phyloP scores from a whole-genome alignment of 2,113 vertebrate species.

The Sisor rabdophorus region DNA sequence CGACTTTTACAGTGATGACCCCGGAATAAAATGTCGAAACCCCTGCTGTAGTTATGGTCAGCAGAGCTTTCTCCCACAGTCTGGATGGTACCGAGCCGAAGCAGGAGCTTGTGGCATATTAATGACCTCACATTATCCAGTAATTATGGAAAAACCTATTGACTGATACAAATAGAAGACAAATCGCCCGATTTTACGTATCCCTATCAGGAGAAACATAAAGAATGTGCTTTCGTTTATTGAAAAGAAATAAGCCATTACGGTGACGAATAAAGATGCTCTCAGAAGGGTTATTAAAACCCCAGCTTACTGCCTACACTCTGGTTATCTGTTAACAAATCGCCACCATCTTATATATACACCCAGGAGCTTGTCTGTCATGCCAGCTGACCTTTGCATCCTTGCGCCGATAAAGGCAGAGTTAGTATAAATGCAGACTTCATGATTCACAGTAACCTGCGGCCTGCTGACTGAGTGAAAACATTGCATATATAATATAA shows the following conservation, averaged over 20 bases:
- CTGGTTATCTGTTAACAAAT: conserved; percentile 26
- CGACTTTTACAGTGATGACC: neutral
- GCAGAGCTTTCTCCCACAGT: neutral
- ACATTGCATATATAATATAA: neutral
- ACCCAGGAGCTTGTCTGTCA: conserved; percentile 30
- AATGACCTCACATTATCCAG: conserved; percentile 27
- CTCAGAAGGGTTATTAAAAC: conserved; percentile 33
- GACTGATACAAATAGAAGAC: conserved; percentile 23
- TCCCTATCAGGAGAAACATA: conserved; percentile 26
- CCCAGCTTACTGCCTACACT: neutral
- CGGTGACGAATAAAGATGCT: conserved; percentile 20
- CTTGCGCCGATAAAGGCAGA: conserved; percentile 39
- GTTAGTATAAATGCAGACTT: conserved; percentile 38
- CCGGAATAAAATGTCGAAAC: neutral
- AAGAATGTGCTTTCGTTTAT: conserved; percentile 17
- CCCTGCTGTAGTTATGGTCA: neutral
- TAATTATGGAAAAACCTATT: conserved; percentile 37
- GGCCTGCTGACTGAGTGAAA: neutral
- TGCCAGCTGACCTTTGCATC: conserved; percentile 24
- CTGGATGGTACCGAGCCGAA: neutral
- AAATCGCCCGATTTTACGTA: conserved; percentile 9
- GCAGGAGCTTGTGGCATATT: conserved; percentile 21
- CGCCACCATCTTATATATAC: conserved; percentile 25
- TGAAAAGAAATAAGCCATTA: conserved; percentile 41
- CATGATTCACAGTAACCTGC: neutral